Percentiles rank a stretch among this genome's conserved stretches.
These are phyloP conservation scores for Agrotis ipsilon DNA, from an alignment of 2,888 invertebrate genomes.

Conservation along the genomic window DNA sequence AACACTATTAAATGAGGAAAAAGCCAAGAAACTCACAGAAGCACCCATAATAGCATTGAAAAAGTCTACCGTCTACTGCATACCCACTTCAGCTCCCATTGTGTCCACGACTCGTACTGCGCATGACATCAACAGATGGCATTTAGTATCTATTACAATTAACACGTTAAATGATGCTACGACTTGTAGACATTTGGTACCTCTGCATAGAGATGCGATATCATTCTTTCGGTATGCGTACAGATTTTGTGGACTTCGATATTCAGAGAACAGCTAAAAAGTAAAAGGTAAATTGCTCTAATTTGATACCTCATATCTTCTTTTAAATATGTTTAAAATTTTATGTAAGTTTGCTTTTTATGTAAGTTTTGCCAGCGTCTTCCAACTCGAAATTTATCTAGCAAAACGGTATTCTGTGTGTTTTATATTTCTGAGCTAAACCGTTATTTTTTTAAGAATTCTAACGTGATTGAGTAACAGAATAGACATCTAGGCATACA, in stretches of 20 bases:
- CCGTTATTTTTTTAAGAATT: too few species aligned
- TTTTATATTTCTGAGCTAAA: too few species aligned
- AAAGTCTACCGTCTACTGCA: background rate
- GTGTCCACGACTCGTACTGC: conserved; percentile 2
- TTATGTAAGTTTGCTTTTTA: too few species aligned
- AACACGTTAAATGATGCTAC: conserved; percentile 67
- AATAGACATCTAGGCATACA: too few species aligned
- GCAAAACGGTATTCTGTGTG: too few species aligned
- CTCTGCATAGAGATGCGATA: conserved; percentile 59
- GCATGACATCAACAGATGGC: conserved; percentile 32
- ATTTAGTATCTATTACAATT: conserved; percentile 58
- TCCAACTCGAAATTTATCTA: too few species aligned
- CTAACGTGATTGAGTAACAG: too few species aligned
- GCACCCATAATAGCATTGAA: background rate
- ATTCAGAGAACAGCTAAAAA: background rate
- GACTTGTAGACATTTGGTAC: conserved; percentile 47
- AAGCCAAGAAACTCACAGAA: background rate
- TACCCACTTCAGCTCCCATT: conserved; percentile 1
- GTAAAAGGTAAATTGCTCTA: too few species aligned
- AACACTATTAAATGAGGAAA: background rate
- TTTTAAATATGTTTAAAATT: too few species aligned
- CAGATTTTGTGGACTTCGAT: conserved; percentile 48
- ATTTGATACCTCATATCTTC: too few species aligned
- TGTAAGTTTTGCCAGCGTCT: too few species aligned
- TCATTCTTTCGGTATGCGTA: conserved; percentile 54